These are phyloP conservation scores for Trichomycterus rosablanca DNA, from an alignment of 2,113 vertebrate genomes.

Conservation along the genomic window DNA sequence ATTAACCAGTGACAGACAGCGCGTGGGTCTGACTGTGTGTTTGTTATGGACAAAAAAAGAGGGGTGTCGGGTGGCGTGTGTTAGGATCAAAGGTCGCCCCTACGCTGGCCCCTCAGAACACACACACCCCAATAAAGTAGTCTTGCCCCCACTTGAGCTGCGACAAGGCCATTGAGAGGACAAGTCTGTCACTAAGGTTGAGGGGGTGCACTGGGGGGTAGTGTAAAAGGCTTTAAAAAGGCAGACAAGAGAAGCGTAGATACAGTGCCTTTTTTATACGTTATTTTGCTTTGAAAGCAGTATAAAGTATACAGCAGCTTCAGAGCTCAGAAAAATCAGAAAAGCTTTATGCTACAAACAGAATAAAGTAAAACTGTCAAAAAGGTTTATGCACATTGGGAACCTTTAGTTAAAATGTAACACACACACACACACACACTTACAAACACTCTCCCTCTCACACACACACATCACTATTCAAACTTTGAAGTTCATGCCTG, in stretches of 20 bases:
- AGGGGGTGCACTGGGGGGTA: neutral
- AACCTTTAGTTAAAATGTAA: neutral
- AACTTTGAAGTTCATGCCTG: constrained; percentile 12
- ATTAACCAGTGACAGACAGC: constrained; percentile 45
- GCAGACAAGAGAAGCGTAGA: too few relatives aligned
- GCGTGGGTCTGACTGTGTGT: constrained; percentile 37
- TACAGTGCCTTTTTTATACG: too few relatives aligned
- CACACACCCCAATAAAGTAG: constrained; percentile 1
- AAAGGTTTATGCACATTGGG: neutral
- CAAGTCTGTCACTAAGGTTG: constrained; percentile 5
- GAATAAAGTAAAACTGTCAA: neutral
- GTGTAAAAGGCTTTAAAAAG: neutral
- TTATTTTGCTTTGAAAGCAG: neutral
- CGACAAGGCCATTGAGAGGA: constrained; percentile 18
- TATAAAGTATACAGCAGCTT: neutral
- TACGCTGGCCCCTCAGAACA: neutral
- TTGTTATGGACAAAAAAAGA: constrained; percentile 26
- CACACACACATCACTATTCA: neutral
- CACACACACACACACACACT: neutral
- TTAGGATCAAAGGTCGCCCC: constrained; percentile 41
- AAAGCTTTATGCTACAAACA: neutral
- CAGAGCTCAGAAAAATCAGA: neutral
- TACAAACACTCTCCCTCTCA: too few relatives aligned
- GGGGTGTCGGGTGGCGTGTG: constrained; percentile 44
- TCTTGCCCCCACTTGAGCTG: constrained; percentile 21